phyloP scores from a whole-genome alignment of 92 coral and sea anemone species.

The Palythoa grandis region DNA sequence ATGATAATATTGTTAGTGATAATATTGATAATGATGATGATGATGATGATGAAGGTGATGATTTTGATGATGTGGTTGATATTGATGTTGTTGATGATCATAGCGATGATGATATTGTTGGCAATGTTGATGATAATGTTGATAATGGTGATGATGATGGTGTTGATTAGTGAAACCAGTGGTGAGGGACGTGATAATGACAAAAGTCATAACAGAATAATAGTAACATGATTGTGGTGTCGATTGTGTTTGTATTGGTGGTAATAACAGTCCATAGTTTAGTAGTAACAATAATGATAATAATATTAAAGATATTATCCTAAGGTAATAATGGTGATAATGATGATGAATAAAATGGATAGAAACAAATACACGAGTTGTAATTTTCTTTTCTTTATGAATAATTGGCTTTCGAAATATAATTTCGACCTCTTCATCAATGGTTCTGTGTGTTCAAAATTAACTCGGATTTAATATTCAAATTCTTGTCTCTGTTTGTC shows the following conservation, averaged over 20 bases:
- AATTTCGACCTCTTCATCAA: too few species aligned
- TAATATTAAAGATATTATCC: too few species aligned
- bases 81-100: not conserved
- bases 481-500: too few species aligned
- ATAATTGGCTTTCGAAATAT: too few species aligned
- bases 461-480: not conserved
- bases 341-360: too few species aligned
- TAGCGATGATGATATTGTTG: not conserved
- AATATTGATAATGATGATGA: not conserved
- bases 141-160: not conserved
- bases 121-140: not conserved
- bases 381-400: too few species aligned
- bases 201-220: not conserved
- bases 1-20: not conserved
- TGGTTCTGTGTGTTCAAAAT: too few species aligned
- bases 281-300: too few species aligned
- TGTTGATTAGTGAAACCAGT: too few species aligned
- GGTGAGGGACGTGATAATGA: not conserved
- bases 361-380: too few species aligned
- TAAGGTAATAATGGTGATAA: too few species aligned
- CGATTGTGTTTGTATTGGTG: not conserved
- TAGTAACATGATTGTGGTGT: not conserved
- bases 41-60: too few species aligned
- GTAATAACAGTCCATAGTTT: not conserved
- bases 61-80: not conserved